Conservation (phyloP, 2,113 vertebrate species). For the Ameiurus melas region DNA sequence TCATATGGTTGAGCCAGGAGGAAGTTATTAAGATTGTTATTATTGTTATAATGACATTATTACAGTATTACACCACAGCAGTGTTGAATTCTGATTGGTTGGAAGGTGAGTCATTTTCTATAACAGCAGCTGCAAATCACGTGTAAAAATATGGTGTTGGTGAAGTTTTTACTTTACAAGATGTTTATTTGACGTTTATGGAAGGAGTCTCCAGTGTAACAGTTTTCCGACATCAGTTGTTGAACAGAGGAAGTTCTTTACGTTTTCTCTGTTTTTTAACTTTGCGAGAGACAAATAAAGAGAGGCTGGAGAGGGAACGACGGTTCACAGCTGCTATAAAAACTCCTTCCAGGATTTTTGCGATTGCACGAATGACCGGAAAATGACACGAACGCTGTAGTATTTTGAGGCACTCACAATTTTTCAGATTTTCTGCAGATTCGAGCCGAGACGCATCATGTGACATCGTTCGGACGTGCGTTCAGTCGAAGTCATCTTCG, state of each 20-base stretch:
- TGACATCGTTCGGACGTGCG: too few relatives aligned
- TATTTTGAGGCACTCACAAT: too few relatives aligned
- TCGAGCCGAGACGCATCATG: too few relatives aligned
- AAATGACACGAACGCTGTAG: too few relatives aligned
- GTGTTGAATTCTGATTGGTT: not conserved
- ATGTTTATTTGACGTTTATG: not conserved
- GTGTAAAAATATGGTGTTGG: too few relatives aligned
- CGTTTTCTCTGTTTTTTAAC: not conserved
- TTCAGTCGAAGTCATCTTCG: too few relatives aligned
- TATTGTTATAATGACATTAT: not conserved
- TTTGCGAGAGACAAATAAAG: not conserved
- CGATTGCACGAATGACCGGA: too few relatives aligned
- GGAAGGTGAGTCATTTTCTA: not conserved
- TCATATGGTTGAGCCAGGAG: not conserved
- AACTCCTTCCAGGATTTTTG: too few relatives aligned
- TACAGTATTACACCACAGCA: not conserved
- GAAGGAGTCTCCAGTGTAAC: not conserved
- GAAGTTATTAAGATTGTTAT: not conserved
- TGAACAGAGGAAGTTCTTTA: not conserved
- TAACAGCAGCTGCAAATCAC: not conserved
- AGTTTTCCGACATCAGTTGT: not conserved
- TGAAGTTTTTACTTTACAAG: not conserved
- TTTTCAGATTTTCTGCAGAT: too few relatives aligned
- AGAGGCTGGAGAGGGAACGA: not conserved
- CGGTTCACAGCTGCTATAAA: not conserved